Conservation (phyloP, 2,113 vertebrate genomes). For the Tringa solitaria region DNA sequence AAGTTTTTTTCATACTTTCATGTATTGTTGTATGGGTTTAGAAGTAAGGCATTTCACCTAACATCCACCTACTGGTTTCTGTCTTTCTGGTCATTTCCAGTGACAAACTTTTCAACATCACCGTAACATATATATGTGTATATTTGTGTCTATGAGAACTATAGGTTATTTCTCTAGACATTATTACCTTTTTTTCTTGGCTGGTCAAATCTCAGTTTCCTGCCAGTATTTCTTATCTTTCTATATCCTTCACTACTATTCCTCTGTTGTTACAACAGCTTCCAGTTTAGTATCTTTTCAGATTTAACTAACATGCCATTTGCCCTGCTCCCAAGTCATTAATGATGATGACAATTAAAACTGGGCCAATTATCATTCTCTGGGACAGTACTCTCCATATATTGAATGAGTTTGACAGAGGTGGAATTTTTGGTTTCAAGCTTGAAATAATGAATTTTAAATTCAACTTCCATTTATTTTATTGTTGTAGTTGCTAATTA, state of each 20-base stretch:
- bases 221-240: neutral
- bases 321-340: conserved; percentile 1
- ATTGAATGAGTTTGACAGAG: neutral
- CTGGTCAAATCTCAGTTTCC: neutral
- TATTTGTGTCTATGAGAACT: neutral
- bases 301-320: conserved; percentile 12
- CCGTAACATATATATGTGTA: neutral
- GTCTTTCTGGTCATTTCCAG: neutral
- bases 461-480: neutral
- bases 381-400: neutral
- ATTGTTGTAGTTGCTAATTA: conserved; percentile 86
- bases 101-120: neutral
- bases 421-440: neutral
- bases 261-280: neutral
- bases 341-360: conserved; percentile 9
- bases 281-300: neutral
- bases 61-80: neutral
- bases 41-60: neutral
- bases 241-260: neutral
- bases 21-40: neutral
- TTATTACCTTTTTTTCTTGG: neutral
- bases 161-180: neutral
- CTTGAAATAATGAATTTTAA: neutral
- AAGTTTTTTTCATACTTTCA: neutral
- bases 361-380: neutral